Conservation (phyloP, 2,797 vertebrate species). For the Cottoperca gobio region DNA sequence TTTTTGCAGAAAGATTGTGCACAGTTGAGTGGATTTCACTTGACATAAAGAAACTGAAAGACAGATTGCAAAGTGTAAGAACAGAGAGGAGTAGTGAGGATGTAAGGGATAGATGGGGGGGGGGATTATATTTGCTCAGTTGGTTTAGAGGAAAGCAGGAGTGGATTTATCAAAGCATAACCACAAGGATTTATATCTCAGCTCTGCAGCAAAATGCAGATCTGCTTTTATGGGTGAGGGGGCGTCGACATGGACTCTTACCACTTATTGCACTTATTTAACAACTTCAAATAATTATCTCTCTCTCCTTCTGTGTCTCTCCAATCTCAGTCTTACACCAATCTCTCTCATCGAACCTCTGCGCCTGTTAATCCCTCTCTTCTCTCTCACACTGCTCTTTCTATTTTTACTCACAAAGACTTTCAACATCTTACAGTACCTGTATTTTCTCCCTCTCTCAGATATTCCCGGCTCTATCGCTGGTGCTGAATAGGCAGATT, state of each 20-base stretch:
- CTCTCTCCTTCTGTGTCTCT: background rate
- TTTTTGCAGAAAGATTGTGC: background rate
- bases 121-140: conserved; percentile 12
- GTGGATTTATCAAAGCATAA: conserved; percentile 44
- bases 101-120: background rate
- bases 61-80: background rate
- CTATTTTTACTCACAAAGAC: conserved; percentile 59
- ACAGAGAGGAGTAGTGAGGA: background rate
- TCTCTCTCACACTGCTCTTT: conserved; percentile 21
- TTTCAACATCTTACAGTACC: conserved; percentile 45
- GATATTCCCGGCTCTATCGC: conserved; percentile 38
- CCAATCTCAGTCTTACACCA: background rate
- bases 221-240: conserved; percentile 17
- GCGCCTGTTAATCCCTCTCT: conserved; percentile 35
- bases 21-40: background rate
- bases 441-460: conserved; percentile 24
- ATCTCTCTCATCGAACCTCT: conserved; percentile 19
- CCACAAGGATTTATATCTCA: conserved; percentile 22
- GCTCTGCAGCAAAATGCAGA: conserved; percentile 26
- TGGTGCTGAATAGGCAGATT: conserved; percentile 71
- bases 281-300: conserved; percentile 2
- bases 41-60: background rate
- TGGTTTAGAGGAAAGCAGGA: conserved; percentile 10
- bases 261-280: conserved; percentile 21
- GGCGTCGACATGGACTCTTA: conserved; percentile 2